Conservation (phyloP, 2,797 vertebrate species). For the Pseudomugil tenellus region DNA sequence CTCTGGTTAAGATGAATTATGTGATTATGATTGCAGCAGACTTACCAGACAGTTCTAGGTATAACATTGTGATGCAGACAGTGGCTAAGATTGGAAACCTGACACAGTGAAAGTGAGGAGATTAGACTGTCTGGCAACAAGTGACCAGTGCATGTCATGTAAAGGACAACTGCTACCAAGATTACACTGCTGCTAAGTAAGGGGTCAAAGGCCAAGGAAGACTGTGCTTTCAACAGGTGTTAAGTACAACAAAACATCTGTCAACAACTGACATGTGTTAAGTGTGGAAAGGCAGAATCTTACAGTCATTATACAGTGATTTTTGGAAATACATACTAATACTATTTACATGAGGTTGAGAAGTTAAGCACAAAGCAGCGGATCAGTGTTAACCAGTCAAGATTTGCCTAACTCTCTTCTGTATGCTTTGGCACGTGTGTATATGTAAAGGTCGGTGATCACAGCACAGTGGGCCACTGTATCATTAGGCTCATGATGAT, state of each 20-base stretch:
- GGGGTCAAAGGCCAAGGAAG: constrained; percentile 49
- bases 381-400: constrained; percentile 42
- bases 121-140: constrained; percentile 27
- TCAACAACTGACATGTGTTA: not conserved
- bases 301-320: not conserved
- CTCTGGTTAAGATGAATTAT: constrained; percentile 35
- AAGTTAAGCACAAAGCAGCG: constrained; percentile 20
- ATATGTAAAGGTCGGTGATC: constrained; percentile 42
- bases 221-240: constrained; percentile 47
- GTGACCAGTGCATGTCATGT: constrained; percentile 6
- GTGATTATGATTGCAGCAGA: not conserved
- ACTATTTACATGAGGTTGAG: constrained; percentile 1
- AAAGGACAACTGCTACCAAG: constrained; percentile 54
- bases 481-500: constrained; percentile 64
- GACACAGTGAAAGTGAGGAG: constrained; percentile 50
- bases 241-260: constrained; percentile 14
- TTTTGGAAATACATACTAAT: not conserved
- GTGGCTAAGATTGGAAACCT: constrained; percentile 11
- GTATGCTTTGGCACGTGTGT: constrained; percentile 60
- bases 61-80: constrained; percentile 8
- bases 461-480: constrained; percentile 66
- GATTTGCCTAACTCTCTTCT: constrained; percentile 43
- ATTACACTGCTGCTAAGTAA: constrained; percentile 53
- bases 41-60: not conserved
- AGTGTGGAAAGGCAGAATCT: constrained; percentile 5